phyloP scores from a whole-genome alignment of 2,113 vertebrate species.

The Anarhynchus alexandrinus region DNA sequence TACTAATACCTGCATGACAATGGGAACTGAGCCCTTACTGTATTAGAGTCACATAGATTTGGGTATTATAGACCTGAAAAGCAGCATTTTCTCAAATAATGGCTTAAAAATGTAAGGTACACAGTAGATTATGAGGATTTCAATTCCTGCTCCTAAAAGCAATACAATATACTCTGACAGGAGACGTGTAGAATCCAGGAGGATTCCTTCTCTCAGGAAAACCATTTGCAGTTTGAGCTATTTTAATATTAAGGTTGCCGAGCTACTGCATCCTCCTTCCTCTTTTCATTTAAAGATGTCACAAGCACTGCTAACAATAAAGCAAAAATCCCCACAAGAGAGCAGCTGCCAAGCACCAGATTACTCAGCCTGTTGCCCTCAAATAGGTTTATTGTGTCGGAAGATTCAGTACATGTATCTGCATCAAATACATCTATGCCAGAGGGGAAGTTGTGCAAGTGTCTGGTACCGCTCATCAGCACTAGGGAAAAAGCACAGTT shows the following conservation, averaged over 20 bases:
- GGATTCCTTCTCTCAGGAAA: background rate
- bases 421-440: background rate
- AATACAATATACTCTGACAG: background rate
- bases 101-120: background rate
- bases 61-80: background rate
- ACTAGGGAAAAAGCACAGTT: background rate
- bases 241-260: background rate
- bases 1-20: background rate
- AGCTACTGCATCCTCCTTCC: slow-evolving; percentile 28
- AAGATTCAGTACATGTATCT: background rate
- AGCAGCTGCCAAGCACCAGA: slow-evolving; percentile 50
- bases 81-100: background rate
- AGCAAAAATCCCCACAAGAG: slow-evolving; percentile 29
- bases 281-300: slow-evolving; percentile 30
- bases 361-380: slow-evolving; percentile 49
- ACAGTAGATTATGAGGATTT: background rate
- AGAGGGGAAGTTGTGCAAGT: slow-evolving; percentile 35
- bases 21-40: background rate
- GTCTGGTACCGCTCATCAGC: background rate
- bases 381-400: slow-evolving; percentile 19
- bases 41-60: background rate
- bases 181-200: background rate
- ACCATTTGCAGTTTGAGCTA: background rate
- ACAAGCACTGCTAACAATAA: slow-evolving; percentile 10
- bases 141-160: background rate